phyloP scores from a whole-genome alignment of 2,888 invertebrate species.

The Scaptodrosophila latifasciaeformis region DNA sequence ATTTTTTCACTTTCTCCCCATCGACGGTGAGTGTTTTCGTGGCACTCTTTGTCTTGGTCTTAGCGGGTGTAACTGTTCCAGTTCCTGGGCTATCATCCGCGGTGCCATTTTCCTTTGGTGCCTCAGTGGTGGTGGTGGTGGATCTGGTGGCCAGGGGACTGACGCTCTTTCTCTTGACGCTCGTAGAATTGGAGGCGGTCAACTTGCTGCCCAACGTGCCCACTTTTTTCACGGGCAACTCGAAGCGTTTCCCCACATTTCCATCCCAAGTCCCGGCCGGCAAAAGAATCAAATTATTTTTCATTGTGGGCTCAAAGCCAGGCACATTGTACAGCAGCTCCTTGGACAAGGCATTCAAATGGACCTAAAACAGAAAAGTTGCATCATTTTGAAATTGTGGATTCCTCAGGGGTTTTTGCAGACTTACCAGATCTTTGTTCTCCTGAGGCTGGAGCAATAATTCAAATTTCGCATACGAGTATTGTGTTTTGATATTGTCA shows the following conservation, averaged over 20 bases:
- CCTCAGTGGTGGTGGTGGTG: slow-evolving; percentile 3
- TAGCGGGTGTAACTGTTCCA: neutral
- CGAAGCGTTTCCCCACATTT: slow-evolving; percentile 63
- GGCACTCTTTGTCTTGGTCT: slow-evolving; percentile 10
- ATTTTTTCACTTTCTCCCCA: slow-evolving; percentile 30
- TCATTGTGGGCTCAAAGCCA: slow-evolving; percentile 66
- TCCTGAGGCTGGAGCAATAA: slow-evolving; percentile 69
- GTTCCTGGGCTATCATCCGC: too few relatives aligned
- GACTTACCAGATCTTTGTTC: slow-evolving; percentile 61
- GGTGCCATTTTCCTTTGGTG: slow-evolving; percentile 22
- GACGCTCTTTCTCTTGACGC: too few relatives aligned
- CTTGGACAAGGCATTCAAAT: slow-evolving; percentile 64
- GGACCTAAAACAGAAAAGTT: slow-evolving; percentile 54
- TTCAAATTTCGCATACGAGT: slow-evolving; percentile 70
- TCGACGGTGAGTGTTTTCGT: slow-evolving; percentile 3
- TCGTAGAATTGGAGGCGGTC: too few relatives aligned
- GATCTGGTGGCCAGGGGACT: neutral
- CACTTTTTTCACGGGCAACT: slow-evolving; percentile 55
- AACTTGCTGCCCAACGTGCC: neutral
- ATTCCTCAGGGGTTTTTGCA: too few relatives aligned
- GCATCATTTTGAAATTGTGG: too few relatives aligned
- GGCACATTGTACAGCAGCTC: slow-evolving; percentile 61
- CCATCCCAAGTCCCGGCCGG: slow-evolving; percentile 70
- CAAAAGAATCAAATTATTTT: slow-evolving; percentile 68
- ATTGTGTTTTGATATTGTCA: slow-evolving; percentile 69